Percentiles rank a stretch among this genome's conserved stretches.
Conservation (phyloP, 2,113 vertebrate genomes). For the Gallinago jamesoni region DNA sequence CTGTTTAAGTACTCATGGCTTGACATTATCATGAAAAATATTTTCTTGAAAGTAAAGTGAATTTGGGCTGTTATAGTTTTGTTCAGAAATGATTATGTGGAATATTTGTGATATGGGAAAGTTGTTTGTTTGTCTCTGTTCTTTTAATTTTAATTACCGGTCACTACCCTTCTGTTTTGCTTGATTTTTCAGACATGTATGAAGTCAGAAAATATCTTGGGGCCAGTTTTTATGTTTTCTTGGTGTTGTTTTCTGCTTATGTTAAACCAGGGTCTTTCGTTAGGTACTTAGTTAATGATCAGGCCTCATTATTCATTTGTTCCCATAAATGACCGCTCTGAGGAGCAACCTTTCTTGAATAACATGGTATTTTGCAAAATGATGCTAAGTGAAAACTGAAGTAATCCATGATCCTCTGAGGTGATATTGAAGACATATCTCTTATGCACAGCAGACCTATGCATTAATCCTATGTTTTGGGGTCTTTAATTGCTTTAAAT, state of each 20-base stretch:
- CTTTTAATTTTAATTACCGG: not conserved
- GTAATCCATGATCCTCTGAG: slow-evolving; percentile 35
- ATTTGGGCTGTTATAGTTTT: not conserved
- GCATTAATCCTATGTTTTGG: slow-evolving; percentile 51
- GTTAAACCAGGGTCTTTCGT: not conserved
- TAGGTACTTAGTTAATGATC: not conserved
- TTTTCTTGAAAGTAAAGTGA: slow-evolving; percentile 10
- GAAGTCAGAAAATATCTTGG: not conserved
- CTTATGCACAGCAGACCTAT: slow-evolving; percentile 10
- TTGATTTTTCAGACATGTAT: not conserved
- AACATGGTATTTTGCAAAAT: not conserved
- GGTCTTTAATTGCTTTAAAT: slow-evolving; percentile 62
- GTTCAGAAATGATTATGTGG: not conserved
- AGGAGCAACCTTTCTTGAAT: not conserved
- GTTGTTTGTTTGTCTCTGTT: not conserved
- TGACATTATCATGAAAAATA: slow-evolving; percentile 42
- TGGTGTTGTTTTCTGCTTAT: not conserved
- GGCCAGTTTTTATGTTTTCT: not conserved
- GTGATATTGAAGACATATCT: slow-evolving; percentile 62
- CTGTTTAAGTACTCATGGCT: slow-evolving; percentile 40
- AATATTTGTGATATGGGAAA: not conserved
- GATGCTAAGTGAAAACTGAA: not conserved
- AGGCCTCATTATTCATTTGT: not conserved
- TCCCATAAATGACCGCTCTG: not conserved
- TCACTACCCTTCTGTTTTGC: not conserved